Evolutionary conservation across 2,888 invertebrate genomes (phyloP).

Genomic region (Crocallis elinguaria): DNA sequence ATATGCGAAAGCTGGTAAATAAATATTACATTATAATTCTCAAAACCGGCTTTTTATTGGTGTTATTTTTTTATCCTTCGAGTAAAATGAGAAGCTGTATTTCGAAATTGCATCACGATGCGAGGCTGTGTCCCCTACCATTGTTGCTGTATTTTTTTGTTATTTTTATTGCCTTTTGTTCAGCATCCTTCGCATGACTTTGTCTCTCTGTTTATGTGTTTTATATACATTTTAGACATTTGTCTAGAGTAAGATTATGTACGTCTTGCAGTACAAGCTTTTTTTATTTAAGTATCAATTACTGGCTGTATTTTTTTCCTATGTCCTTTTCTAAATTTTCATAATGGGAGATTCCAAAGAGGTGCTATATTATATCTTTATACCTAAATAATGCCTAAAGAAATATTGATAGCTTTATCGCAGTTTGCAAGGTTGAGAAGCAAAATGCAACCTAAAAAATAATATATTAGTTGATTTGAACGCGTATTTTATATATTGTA

Average conservation of each 20-base stretch:
- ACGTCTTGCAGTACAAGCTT: background rate
- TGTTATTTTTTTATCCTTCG: slow-evolving; percentile 10
- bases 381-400: no score
- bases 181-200: slow-evolving; percentile 7
- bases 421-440: no score
- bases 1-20: slow-evolving; percentile 16
- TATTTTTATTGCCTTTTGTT: background rate
- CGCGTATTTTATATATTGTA: background rate
- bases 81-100: background rate
- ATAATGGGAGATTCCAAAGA: background rate
- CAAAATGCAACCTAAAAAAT: no score
- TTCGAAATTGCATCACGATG: background rate
- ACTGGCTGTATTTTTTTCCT: background rate
- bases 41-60: slow-evolving; percentile 8
- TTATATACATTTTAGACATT: background rate
- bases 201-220: background rate
- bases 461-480: no score
- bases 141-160: background rate
- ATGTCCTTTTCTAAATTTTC: background rate
- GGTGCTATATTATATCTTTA: no score
- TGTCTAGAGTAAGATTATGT: background rate
- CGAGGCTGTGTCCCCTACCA: background rate
- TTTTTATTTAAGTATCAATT: no score
- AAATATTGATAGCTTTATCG: background rate
- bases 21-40: slow-evolving; percentile 7